These are phyloP conservation scores for Tragelaphus imberbis DNA, from an alignment of 2,113 vertebrate species.

Conservation along the genomic window DNA sequence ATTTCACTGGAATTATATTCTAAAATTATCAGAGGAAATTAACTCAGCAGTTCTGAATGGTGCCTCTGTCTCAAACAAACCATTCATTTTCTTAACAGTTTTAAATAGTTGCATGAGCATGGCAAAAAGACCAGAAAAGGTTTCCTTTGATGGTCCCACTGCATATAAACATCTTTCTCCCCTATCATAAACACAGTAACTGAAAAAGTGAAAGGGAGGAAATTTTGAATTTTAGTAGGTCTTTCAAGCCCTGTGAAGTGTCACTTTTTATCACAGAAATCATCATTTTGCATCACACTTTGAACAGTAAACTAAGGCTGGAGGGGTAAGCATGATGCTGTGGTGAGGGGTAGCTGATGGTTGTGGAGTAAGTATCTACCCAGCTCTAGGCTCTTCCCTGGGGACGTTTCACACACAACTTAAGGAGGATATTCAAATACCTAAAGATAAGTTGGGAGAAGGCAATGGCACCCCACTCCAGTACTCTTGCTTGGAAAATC, in stretches of 20 bases:
- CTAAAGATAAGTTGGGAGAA: background rate
- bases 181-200: background rate
- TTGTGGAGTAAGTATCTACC: background rate
- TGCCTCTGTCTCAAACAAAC: background rate
- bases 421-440: background rate
- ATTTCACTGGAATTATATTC: background rate
- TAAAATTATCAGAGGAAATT: background rate
- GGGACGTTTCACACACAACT: background rate
- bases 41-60: background rate
- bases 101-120: slow-evolving; percentile 66
- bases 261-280: background rate
- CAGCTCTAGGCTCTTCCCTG: background rate
- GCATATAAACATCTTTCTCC: background rate
- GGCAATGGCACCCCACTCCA: too few species aligned
- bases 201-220: background rate
- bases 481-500: too few species aligned
- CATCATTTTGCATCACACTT: too few species aligned
- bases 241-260: background rate
- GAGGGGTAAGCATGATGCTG: rapidly evolving
- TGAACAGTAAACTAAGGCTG: background rate
- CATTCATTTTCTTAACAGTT: slow-evolving; percentile 48
- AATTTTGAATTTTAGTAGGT: slow-evolving; percentile 9
- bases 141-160: background rate
- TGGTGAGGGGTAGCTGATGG: background rate
- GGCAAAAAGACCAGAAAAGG: background rate